These are phyloP conservation scores for Tortricodes alternella DNA, from an alignment of 2,888 invertebrate genomes.

Conservation along the genomic window DNA sequence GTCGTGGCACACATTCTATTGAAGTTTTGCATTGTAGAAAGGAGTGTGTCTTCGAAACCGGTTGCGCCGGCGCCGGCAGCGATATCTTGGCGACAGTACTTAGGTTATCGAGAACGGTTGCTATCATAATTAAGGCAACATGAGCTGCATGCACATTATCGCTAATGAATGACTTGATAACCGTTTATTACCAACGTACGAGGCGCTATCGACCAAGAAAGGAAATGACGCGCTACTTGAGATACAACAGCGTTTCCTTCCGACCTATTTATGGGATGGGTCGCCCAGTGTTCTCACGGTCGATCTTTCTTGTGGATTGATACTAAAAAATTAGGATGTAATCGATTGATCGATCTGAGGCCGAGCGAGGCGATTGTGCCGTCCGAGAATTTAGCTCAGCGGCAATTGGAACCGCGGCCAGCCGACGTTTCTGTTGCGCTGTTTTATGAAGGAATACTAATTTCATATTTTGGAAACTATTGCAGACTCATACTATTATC, in stretches of 20 bases:
- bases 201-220: slow-evolving; percentile 63
- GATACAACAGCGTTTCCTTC: slow-evolving; percentile 68
- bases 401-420: slow-evolving; percentile 47
- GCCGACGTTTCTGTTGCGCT: slow-evolving; percentile 32
- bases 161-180: slow-evolving; percentile 68
- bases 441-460: slow-evolving; percentile 32
- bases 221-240: slow-evolving; percentile 73
- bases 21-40: slow-evolving; percentile 10
- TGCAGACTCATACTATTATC: slow-evolving; percentile 41
- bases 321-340: slow-evolving; percentile 59
- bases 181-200: slow-evolving; percentile 55
- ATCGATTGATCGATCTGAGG: slow-evolving; percentile 52
- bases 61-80: slow-evolving; percentile 36
- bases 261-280: slow-evolving; percentile 58
- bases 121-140: slow-evolving; percentile 46
- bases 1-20: slow-evolving; percentile 17
- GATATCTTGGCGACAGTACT: slow-evolving; percentile 31
- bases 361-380: slow-evolving; percentile 42
- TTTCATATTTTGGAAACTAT: slow-evolving; percentile 42
- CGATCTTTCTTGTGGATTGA: slow-evolving; percentile 49
- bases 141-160: slow-evolving; percentile 54
- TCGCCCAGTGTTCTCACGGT: slow-evolving; percentile 63
- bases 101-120: slow-evolving; percentile 46
- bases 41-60: slow-evolving; percentile 15
- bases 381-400: slow-evolving; percentile 53